These are phyloP conservation scores for Dichetophora obliterata DNA, from an alignment of 2,888 invertebrate genomes.

Conservation along the genomic window DNA sequence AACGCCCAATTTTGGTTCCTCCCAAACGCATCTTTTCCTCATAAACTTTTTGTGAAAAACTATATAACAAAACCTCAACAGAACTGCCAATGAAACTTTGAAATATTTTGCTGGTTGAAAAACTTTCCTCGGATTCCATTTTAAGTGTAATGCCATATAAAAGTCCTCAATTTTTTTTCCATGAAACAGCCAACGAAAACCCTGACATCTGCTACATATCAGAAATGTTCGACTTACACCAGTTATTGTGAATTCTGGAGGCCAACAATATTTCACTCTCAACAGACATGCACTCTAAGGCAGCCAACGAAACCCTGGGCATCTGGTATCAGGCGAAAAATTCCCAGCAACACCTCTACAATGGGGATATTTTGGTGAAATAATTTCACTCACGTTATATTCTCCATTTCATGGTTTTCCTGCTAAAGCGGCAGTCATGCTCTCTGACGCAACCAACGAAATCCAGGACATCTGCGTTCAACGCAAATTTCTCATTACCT, in stretches of 20 bases:
- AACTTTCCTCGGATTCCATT: too few relatives aligned
- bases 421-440: not conserved
- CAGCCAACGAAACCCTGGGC: conserved; percentile 21
- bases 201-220: not conserved
- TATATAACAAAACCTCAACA: too few relatives aligned
- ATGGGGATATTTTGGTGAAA: not conserved
- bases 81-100: too few relatives aligned
- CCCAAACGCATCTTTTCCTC: too few relatives aligned
- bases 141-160: too few relatives aligned
- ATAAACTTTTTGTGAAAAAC: too few relatives aligned
- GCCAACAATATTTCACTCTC: not conserved
- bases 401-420: not conserved
- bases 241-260: not conserved
- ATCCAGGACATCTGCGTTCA: not conserved
- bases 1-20: too few relatives aligned
- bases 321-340: not conserved
- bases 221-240: not conserved
- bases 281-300: not conserved
- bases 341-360: not conserved
- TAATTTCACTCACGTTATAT: not conserved
- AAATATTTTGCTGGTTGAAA: too few relatives aligned
- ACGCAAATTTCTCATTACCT: not conserved
- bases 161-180: not conserved
- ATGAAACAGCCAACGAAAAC: not conserved
- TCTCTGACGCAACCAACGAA: not conserved